Base-by-base conservation (phyloP, 2,888 invertebrate genomes). In the Epirrhoe tristata region DNA sequence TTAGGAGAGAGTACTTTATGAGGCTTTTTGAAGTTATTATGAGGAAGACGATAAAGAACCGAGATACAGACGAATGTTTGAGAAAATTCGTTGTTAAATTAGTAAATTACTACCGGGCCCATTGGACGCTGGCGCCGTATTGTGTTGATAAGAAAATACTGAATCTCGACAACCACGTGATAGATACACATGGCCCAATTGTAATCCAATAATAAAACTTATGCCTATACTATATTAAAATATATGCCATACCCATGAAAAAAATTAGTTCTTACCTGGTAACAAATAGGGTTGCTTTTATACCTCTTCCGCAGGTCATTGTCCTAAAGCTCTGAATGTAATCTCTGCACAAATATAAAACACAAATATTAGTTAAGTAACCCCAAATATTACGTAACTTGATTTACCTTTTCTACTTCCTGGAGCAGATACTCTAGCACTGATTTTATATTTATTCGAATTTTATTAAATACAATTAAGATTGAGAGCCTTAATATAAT, bases 341-440 rank as follows among this genome's bases (percentile, higher is more conserved):
- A 61, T 61, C 48, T 48, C 34, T 48, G 14, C 34, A 34, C 32
- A 54, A 61, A 61, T 48, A 34, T 8, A 3, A 43, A 53, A 14
- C 24, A 52, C 59, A 53, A 60, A 60, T 54, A 61, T 54, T 54
- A 34, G 53, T 14, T 56, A 56, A 17, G 24, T 16, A 60, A 32
- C 43, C 14, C 10, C 39, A 52, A 57, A 17, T 52, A 52, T 59
- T 39, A 50, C 50, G 17, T 53, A 50, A 52, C 51, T 24, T n/a
- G 32, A 57, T 54, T 14, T 55, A 55, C 10, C 16, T 54, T 16
- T 16, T 54, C 14, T 17, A 17, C 24, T 16, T 51, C 54, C 10
- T 36, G 10, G 17, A 36, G 16, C 36, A 17, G 34, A 17, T 36
- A 34, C 36, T 36, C 36, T 55, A 10, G 54, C 58, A 58, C 16